phyloP scores from a whole-genome alignment of 2,888 invertebrate species.

The Geotrupes spiniger region DNA sequence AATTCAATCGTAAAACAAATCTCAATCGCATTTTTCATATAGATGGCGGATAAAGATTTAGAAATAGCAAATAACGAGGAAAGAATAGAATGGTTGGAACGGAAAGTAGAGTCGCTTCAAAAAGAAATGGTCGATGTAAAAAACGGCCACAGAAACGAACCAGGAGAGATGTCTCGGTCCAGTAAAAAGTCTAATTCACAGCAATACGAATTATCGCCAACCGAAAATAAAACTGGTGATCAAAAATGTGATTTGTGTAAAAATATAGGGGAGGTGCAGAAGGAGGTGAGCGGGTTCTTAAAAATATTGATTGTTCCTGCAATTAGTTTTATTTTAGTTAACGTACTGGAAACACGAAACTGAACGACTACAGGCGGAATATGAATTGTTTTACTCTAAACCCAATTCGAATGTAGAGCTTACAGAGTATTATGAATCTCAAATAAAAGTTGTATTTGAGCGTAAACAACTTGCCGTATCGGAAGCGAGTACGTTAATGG shows the following conservation, averaged over 20 bases:
- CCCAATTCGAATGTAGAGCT: slow-evolving; percentile 43
- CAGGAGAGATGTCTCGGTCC: slow-evolving; percentile 42
- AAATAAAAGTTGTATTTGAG: slow-evolving; percentile 41
- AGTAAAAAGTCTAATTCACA: slow-evolving; percentile 22
- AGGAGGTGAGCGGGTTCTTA: too few species aligned
- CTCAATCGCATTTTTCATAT: slow-evolving; percentile 14
- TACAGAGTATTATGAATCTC: slow-evolving; percentile 45
- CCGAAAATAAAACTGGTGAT: slow-evolving; percentile 33
- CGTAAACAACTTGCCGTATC: slow-evolving; percentile 39
- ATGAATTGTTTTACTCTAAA: slow-evolving; percentile 57
- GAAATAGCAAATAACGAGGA: slow-evolving; percentile 68
- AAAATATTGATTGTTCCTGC: neutral
- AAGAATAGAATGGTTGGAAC: slow-evolving; percentile 66
- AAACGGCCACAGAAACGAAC: slow-evolving; percentile 57
- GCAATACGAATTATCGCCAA: neutral
- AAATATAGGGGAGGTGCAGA: slow-evolving; percentile 18
- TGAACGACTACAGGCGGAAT: slow-evolving; percentile 71
- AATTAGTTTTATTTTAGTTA: slow-evolving; percentile 24
- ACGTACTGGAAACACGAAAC: slow-evolving; percentile 61
- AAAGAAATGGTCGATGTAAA: slow-evolving; percentile 50
- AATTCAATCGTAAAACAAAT: slow-evolving; percentile 10
- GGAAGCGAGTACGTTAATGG: slow-evolving; percentile 42
- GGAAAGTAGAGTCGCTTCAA: slow-evolving; percentile 61
- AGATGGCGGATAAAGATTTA: slow-evolving; percentile 75
- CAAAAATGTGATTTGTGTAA: slow-evolving; percentile 27